Evolutionary conservation across 2,113 vertebrate genomes (phyloP).

Genomic region (Sceloporus tristichus): DNA sequence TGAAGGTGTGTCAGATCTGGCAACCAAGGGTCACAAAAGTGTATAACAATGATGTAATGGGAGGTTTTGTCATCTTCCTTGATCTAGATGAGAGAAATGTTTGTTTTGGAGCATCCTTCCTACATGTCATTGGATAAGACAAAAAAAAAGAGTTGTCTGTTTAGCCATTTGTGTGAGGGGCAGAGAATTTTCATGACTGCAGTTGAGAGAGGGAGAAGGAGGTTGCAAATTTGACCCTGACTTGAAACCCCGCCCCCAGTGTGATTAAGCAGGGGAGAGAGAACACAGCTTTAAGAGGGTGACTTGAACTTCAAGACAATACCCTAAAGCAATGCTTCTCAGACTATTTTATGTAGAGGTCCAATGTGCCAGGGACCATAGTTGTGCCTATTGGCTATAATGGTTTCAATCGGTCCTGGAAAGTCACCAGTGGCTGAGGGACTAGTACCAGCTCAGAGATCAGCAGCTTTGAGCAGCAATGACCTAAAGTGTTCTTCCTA

Average conservation of each 20-base stretch:
- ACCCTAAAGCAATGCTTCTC: too few relatives aligned
- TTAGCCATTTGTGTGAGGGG: conserved; percentile 44
- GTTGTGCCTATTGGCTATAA: too few relatives aligned
- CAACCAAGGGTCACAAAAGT: conserved; percentile 68
- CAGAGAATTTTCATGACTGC: conserved; percentile 38
- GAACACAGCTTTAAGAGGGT: not conserved
- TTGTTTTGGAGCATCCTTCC: conserved; percentile 70
- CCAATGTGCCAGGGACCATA: too few relatives aligned
- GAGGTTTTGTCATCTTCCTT: conserved; percentile 79
- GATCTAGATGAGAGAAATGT: conserved; percentile 72
- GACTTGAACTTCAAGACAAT: not conserved
- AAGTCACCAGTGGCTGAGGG: too few relatives aligned
- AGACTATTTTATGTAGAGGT: not conserved
- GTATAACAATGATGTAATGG: conserved; percentile 80
- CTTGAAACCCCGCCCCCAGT: not conserved
- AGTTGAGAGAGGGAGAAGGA: not conserved
- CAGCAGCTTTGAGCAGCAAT: too few relatives aligned
- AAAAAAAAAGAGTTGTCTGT: conserved; percentile 17
- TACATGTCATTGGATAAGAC: conserved; percentile 49
- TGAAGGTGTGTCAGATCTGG: conserved; percentile 74
- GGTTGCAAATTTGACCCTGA: not conserved
- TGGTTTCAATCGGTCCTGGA: too few relatives aligned
- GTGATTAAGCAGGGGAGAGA: not conserved
- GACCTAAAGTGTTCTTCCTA: not conserved
- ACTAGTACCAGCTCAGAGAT: too few relatives aligned